A percentile compares a stretch with the other conserved stretches of the same genome.
These are phyloP conservation scores for Acropora tenuis DNA, from an alignment of 64 coral and sea anemone genomes.

Conservation along the genomic window DNA sequence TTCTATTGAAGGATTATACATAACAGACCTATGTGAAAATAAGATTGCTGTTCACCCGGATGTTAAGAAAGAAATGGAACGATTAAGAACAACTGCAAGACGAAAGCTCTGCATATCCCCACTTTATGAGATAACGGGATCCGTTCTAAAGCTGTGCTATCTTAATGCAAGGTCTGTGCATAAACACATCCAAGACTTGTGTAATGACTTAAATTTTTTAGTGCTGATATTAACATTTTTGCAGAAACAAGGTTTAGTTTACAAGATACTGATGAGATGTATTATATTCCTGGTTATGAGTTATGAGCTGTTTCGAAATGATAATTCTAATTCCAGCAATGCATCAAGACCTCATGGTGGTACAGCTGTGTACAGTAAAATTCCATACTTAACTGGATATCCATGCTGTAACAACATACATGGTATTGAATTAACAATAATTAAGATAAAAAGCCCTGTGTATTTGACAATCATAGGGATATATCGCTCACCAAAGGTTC, in stretches of 20 bases:
- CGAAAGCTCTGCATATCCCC: not conserved
- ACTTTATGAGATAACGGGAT: not conserved
- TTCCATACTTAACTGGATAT: not conserved
- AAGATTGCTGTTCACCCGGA: conserved; percentile 38
- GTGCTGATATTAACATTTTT: conserved; percentile 13
- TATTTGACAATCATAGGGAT: not conserved
- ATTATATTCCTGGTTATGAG: conserved; percentile 27
- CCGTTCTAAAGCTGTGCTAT: not conserved
- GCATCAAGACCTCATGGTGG: conserved; percentile 16
- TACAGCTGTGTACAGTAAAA: not conserved
- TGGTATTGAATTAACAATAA: not conserved
- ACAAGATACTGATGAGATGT: conserved; percentile 21
- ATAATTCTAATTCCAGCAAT: not conserved
- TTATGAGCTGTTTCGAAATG: conserved; percentile 49
- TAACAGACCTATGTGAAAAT: conserved; percentile 41
- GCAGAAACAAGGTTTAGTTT: conserved; percentile 50
- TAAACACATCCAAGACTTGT: conserved; percentile 13
- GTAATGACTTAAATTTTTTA: conserved; percentile 37
- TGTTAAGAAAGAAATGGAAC: conserved; percentile 57
- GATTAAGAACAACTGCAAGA: conserved; percentile 10
- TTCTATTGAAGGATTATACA: conserved; percentile 46
- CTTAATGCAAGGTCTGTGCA: conserved; percentile 9
- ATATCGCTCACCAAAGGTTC: conserved; percentile 1
- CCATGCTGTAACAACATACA: not conserved
- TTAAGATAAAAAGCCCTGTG: not conserved